These are phyloP conservation scores for Litoditis marina DNA, from an alignment of 2,888 invertebrate genomes.

Conservation along the genomic window DNA sequence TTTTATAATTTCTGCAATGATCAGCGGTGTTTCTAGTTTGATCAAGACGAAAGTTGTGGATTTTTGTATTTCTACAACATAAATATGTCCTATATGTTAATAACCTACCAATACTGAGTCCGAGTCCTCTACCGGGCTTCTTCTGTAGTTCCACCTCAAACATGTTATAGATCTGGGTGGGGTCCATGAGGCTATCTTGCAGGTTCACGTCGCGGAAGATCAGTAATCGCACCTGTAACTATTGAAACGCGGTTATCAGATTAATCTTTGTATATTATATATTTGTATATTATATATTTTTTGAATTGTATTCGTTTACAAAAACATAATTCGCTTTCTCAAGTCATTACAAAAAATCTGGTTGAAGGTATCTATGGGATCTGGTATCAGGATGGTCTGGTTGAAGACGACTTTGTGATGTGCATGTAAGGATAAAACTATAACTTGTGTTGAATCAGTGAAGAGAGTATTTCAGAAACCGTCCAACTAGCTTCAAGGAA, in stretches of 20 bases:
- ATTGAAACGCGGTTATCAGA: no score
- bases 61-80: no score
- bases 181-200: slow-evolving; percentile 61
- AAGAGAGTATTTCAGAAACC: no score
- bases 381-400: no score
- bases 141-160: slow-evolving; percentile 47
- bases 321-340: slow-evolving; percentile 2
- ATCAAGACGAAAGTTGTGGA: no score
- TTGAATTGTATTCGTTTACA: not conserved
- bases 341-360: no score
- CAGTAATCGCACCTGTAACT: slow-evolving; percentile 69
- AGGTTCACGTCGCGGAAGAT: slow-evolving; percentile 71
- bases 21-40: not conserved
- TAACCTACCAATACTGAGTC: slow-evolving; percentile 74
- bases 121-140: slow-evolving; percentile 71
- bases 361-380: no score
- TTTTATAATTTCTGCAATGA: not conserved
- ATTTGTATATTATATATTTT: not conserved
- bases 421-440: no score
- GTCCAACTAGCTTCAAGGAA: no score
- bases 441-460: no score
- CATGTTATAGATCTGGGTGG: slow-evolving; percentile 63
- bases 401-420: no score
- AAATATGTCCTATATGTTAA: no score
- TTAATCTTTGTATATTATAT: not conserved